A percentile compares a stretch with the other conserved stretches of the same genome.
phyloP scores from a whole-genome alignment of 2,113 vertebrate genomes.

The Xenopus laevis region DNA sequence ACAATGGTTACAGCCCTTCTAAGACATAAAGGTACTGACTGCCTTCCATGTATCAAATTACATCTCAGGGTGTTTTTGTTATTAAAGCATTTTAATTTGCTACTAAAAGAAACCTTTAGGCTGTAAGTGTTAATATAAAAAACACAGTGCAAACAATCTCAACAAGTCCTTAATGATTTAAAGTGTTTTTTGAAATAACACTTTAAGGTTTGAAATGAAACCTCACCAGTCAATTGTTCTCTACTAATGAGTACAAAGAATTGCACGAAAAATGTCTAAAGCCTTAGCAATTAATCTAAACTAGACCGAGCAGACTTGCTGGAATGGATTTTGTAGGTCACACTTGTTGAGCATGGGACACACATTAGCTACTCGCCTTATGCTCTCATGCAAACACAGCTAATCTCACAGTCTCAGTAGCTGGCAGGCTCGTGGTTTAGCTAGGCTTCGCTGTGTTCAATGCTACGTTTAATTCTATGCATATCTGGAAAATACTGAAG shows the following conservation, averaged over 20 bases:
- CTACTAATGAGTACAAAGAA: slow-evolving; percentile 22
- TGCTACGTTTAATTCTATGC: slow-evolving; percentile 38
- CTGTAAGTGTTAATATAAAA: too few species aligned
- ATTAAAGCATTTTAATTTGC: too few species aligned
- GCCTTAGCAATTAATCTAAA: slow-evolving; percentile 28
- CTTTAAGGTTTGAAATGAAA: slow-evolving; percentile 30
- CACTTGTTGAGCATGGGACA: slow-evolving; percentile 32
- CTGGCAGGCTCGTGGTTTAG: slow-evolving; percentile 44
- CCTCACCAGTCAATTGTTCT: slow-evolving; percentile 17
- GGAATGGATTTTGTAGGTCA: slow-evolving; percentile 23
- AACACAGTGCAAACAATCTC: neutral
- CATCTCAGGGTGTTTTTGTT: too few species aligned
- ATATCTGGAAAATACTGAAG: slow-evolving; percentile 56
- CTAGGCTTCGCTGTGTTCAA: slow-evolving; percentile 47
- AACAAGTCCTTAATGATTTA: neutral
- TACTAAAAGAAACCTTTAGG: too few species aligned
- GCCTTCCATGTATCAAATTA: too few species aligned
- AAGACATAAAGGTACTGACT: too few species aligned
- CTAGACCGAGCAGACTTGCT: slow-evolving; percentile 4
- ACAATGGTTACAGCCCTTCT: too few species aligned
- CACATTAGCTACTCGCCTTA: slow-evolving; percentile 22
- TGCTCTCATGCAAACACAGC: neutral
- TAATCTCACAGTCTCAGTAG: slow-evolving; percentile 1
- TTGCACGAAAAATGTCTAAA: slow-evolving; percentile 12
- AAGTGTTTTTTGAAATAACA: slow-evolving; percentile 5